These are phyloP conservation scores for Caradrina kadenii DNA, from an alignment of 2,888 invertebrate genomes.

Conservation along the genomic window DNA sequence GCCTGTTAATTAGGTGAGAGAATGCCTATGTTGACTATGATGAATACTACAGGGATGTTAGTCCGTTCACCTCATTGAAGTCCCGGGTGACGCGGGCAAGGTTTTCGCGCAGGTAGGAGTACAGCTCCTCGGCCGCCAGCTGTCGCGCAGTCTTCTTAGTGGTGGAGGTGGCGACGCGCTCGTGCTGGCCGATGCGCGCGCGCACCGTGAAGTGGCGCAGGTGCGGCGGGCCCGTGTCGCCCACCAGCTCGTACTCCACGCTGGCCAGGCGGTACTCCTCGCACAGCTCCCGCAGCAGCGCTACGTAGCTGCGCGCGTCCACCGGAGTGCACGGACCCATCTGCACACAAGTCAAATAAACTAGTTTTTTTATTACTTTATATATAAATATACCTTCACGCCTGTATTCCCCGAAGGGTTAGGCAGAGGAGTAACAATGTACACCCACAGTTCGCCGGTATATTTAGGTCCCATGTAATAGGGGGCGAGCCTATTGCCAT, in stretches of 20 bases:
- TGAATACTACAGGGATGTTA: not conserved
- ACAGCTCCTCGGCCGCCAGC: constrained; percentile 88
- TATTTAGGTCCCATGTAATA: too few species aligned
- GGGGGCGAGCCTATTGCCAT: too few species aligned
- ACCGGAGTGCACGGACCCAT: constrained; percentile 15
- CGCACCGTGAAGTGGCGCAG: constrained; percentile 91
- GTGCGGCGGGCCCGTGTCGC: constrained; percentile 93
- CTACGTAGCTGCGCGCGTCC: constrained; percentile 77
- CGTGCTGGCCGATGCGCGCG: constrained; percentile 89
- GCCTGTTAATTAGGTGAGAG: too few species aligned
- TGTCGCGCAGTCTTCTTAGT: constrained; percentile 93
- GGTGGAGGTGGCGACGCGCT: constrained; percentile 88
- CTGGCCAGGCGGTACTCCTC: constrained; percentile 85
- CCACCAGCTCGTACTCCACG: constrained; percentile 89
- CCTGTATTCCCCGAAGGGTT: too few species aligned
- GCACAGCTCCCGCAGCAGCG: constrained; percentile 86
- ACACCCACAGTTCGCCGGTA: too few species aligned
- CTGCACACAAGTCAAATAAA: constrained; percentile 4
- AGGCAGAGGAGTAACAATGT: too few species aligned
- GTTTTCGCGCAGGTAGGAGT: constrained; percentile 80
- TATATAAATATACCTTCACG: too few species aligned
- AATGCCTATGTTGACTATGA: not conserved
- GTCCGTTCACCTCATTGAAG: constrained; percentile 77
- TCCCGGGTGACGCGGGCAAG: constrained; percentile 77
- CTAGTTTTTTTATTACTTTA: too few species aligned